Evolutionary conservation across 2,888 invertebrate species (phyloP), one percentile per base, ranked within the genome.

Genomic region (Aphodius sticticus): DNA sequence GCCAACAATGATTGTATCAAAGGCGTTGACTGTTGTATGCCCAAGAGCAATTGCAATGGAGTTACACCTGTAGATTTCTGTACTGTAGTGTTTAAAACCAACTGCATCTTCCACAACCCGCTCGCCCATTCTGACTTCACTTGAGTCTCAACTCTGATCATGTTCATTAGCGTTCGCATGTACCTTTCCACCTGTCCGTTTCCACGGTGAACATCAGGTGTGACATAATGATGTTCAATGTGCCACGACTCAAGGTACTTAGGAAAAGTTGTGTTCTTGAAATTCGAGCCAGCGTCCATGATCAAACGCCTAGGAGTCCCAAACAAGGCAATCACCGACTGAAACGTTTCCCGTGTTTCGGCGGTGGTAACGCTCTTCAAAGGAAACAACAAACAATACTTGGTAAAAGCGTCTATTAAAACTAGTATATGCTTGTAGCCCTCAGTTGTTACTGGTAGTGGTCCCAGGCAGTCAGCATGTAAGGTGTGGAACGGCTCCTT

Each of bases 121-220:
- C 71, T 83, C 76, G 79, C 38, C 81, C 80, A 81, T 79, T 80
- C 81, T 26, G 37, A 14, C 70, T 72, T 77, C 7, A 78, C 53
- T 37, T 15, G 14, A 2, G 77, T 81, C 77, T 82, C 80, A 70
- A 83, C 77, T 70, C 83, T 69, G 12, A 84, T 71, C 53, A 84
- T 70, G 70, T 83, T 83, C 81, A 80, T 84, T 15, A 83, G 81
- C 0, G 84, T 84, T n/a, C 82, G 38, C 81, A 84, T 83, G 72
- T 83, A 84, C 0, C 81, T 76, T 69, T 83, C 82, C 15, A 83
- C 82, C 16, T 78, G 78, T 14, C 78, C 78, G 35, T 78, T 78
- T 69, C 69, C 69, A 26, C 82, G 36, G 70, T 82, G 82, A n/a
- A 82, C 71, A 76, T 83, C 82, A 15, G 83, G 81, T 35, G 82